Evolutionary conservation across 1,140 invertebrate genomes (phyloP).

Genomic region (Drosophila repletoides): DNA sequence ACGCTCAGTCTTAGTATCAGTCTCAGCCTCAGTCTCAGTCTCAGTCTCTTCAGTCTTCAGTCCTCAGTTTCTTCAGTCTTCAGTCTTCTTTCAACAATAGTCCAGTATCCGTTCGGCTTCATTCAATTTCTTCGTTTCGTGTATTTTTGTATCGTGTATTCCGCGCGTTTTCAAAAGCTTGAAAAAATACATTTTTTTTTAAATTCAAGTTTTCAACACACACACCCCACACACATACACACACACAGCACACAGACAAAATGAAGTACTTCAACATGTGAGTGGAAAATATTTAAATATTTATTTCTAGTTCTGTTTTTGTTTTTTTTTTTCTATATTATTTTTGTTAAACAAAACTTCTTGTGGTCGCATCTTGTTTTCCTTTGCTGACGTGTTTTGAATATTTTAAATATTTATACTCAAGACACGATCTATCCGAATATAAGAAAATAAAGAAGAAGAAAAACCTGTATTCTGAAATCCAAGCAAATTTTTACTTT

Average conservation of each 20-base stretch:
- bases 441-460: no score
- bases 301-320: neutral
- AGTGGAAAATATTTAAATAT: constrained; percentile 53
- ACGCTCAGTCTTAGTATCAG: constrained; percentile 19
- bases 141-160: constrained; percentile 31
- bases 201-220: constrained; percentile 28
- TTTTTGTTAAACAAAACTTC: neutral
- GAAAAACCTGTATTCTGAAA: no score
- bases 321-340: neutral
- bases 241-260: constrained; percentile 57
- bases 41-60: constrained; percentile 7
- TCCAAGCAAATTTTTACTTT: no score
- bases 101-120: constrained; percentile 7
- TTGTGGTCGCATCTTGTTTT: neutral
- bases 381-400: constrained; percentile 31
- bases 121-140: neutral
- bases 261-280: constrained; percentile 82
- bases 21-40: constrained; percentile 3
- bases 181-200: constrained; percentile 22
- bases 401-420: neutral
- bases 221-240: constrained; percentile 20
- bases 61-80: constrained; percentile 16
- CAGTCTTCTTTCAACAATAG: constrained; percentile 6
- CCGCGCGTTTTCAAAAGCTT: constrained; percentile 36
- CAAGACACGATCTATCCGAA: neutral